These are phyloP conservation scores for Pholis gunnellus DNA, from an alignment of 2,113 vertebrate species.

Conservation along the genomic window DNA sequence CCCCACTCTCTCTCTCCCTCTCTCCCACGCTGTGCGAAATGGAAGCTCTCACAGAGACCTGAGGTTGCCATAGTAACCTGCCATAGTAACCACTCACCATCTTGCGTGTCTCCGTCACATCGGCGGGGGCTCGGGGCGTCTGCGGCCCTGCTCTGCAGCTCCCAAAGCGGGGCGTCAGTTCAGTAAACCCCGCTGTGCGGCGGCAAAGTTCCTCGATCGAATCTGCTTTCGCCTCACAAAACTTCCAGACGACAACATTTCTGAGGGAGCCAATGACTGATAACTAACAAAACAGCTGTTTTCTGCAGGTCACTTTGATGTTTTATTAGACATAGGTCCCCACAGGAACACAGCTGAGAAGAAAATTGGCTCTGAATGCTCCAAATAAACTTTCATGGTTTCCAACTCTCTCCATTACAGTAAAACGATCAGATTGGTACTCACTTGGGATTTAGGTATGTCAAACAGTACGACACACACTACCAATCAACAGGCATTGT, in stretches of 20 bases:
- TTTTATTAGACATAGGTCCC: slow-evolving; percentile 23
- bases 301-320: slow-evolving; percentile 1
- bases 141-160: slow-evolving; percentile 67
- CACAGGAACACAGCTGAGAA: slow-evolving; percentile 22
- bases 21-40: slow-evolving; percentile 83
- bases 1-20: slow-evolving; percentile 63
- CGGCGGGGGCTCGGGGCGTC: slow-evolving; percentile 67
- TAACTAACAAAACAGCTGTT: background rate
- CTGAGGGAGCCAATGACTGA: background rate
- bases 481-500: slow-evolving; percentile 8
- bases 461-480: background rate
- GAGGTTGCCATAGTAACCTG: slow-evolving; percentile 84
- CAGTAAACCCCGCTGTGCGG: slow-evolving; percentile 19
- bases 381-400: background rate
- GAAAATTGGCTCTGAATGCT: background rate
- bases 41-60: slow-evolving; percentile 80
- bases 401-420: background rate
- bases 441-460: background rate
- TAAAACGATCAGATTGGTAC: slow-evolving; percentile 13
- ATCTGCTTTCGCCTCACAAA: background rate
- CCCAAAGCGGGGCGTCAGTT: slow-evolving; percentile 44
- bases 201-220: slow-evolving; percentile 1
- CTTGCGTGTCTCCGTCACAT: slow-evolving; percentile 72
- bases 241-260: slow-evolving; percentile 11
- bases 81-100: slow-evolving; percentile 84